These are phyloP conservation scores for Drosophila santomea DNA, from an alignment of 1,140 invertebrate genomes.

Conservation along the genomic window DNA sequence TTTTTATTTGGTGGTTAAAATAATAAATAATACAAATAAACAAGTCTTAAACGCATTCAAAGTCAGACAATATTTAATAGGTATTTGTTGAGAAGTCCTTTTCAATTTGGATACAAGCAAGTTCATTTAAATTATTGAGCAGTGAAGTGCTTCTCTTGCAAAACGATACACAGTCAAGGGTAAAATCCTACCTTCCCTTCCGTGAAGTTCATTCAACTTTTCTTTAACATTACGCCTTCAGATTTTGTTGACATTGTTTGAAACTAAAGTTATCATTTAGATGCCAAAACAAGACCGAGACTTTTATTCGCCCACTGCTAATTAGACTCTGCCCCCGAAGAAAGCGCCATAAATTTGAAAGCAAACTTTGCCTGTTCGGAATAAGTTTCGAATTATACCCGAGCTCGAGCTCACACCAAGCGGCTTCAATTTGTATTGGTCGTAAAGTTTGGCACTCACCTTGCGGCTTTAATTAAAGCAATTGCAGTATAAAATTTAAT, in stretches of 20 bases:
- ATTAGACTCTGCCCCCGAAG: constrained; percentile 37
- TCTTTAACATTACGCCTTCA: neutral
- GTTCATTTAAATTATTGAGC: too few relatives aligned
- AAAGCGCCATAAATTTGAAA: constrained; percentile 45
- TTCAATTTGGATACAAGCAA: too few relatives aligned
- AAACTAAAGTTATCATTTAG: constrained; percentile 21
- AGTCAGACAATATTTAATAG: too few relatives aligned
- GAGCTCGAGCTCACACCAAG: constrained; percentile 6
- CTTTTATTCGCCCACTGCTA: constrained; percentile 17
- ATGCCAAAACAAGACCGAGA: constrained; percentile 13
- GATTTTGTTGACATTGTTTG: constrained; percentile 29
- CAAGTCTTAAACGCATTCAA: too few relatives aligned
- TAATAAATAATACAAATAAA: neutral
- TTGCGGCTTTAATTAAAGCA: constrained; percentile 76
- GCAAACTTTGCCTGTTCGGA: constrained; percentile 44
- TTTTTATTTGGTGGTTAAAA: neutral
- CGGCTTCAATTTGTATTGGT: constrained; percentile 52
- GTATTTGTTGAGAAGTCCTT: too few relatives aligned
- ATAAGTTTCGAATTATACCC: constrained; percentile 35
- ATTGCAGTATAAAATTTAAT: constrained; percentile 75
- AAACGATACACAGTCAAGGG: too few relatives aligned
- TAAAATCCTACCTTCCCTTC: too few relatives aligned
- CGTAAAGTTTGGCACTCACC: constrained; percentile 63
- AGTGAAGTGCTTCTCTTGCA: too few relatives aligned
- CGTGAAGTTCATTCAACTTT: constrained; percentile 14